A percentile compares a stretch with the other conserved stretches of the same genome.
Evolutionary conservation across 2,113 vertebrate genomes (phyloP).

Genomic region (Engystomops pustulosus): DNA sequence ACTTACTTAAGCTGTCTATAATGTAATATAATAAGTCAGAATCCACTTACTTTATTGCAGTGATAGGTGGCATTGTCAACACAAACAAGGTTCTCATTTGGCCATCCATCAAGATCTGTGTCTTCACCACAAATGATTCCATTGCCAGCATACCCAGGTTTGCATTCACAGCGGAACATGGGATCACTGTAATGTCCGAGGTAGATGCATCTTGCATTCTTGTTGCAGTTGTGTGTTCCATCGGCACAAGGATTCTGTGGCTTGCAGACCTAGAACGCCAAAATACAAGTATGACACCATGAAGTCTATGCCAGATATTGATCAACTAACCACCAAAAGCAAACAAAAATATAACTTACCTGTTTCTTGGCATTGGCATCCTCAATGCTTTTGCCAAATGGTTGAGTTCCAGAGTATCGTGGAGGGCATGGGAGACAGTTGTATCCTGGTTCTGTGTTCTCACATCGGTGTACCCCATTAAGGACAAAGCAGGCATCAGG

Average conservation of each 20-base stretch:
- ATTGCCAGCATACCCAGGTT: slow-evolving; percentile 94
- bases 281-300: neutral
- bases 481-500: slow-evolving; percentile 88
- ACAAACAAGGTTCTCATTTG: slow-evolving; percentile 87
- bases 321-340: neutral
- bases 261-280: slow-evolving; percentile 82
- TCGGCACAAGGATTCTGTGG: slow-evolving; percentile 94
- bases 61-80: slow-evolving; percentile 97
- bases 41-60: slow-evolving; percentile 89
- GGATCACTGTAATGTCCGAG: slow-evolving; percentile 92
- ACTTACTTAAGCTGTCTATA: neutral
- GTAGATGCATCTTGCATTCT: slow-evolving; percentile 95
- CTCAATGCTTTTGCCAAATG: slow-evolving; percentile 87
- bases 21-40: neutral
- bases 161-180: slow-evolving; percentile 97
- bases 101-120: slow-evolving; percentile 95
- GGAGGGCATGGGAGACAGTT: slow-evolving; percentile 92
- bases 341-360: slow-evolving; percentile 69
- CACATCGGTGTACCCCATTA: slow-evolving; percentile 88
- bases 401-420: slow-evolving; percentile 89
- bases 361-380: slow-evolving; percentile 91
- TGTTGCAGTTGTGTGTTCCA: slow-evolving; percentile 93
- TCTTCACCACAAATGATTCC: slow-evolving; percentile 95
- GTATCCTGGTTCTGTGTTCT: slow-evolving; percentile 95
- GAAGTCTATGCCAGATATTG: neutral